Evolutionary conservation across 2,888 invertebrate species (phyloP), one percentile per base, ranked within the genome.

Genomic region (Ornithoptera alexandrae): DNA sequence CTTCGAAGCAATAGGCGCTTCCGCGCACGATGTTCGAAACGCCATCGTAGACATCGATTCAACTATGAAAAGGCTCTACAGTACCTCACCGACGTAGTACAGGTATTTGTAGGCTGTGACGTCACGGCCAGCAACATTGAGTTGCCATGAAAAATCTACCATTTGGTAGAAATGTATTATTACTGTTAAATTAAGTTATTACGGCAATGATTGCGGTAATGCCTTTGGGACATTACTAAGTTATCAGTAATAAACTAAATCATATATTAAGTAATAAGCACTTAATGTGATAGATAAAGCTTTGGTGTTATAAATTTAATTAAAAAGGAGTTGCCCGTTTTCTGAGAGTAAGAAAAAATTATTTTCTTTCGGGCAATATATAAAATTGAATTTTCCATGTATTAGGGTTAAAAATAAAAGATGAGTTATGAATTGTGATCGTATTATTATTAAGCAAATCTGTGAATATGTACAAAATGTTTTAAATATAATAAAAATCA

Each of bases 11-110:
- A 84, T 90, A 46, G 78, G 87, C 20, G 76, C 84, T 0, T 80
- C 87, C 10, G 81, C 88, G 0, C 88, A 84, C 76, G 90, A 87
- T 75, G 85, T 90, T 0, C 78, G 89, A 10, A 82, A 80, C 72
- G 89, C 92, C 0, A 77, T 92, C 1, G 83, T 86, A 15, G 91
- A 89, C 62, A 92, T 92, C 66, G 92, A 92, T 72, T 72, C 80
- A 0, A 87, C 89, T 2, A 85, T 92, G 84, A 92, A 92, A 69
- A 77, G 90, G 10, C 85, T 83, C 72, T 92, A 91, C 72, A 79
- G 79, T 12, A 83, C 86, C 0, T 80, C 90, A 57, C 84, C 88
- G 57, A 86, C 90, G 65, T 90, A 89, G 84, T 86, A 84, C 73
- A 79, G 78, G 74, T 83, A 79, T 58, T 67, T 79, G 71, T 83